phyloP scores from a whole-genome alignment of 53 echinoderm and acorn worm species.

The Henricia sp. region DNA sequence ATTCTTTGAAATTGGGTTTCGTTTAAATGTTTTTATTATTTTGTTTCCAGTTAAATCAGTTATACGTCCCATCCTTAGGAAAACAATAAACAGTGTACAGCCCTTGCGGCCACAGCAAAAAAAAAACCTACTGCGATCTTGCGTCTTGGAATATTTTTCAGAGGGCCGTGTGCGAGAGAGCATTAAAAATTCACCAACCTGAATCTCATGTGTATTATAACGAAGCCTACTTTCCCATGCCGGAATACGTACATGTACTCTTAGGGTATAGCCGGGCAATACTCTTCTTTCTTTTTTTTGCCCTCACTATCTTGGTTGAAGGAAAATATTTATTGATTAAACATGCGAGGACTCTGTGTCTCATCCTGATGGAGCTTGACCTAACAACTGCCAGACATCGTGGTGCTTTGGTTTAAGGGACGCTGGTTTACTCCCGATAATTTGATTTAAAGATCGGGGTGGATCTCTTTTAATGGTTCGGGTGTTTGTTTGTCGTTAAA shows the following conservation, averaged over 20 bases:
- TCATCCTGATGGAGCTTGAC: not conserved
- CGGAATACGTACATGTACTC: not conserved
- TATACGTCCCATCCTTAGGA: too few species aligned
- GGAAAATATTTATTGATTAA: conserved; percentile 39
- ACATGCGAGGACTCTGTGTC: not conserved
- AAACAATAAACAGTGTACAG: too few species aligned
- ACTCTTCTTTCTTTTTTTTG: not conserved
- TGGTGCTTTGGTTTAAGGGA: too few species aligned
- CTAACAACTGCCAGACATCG: too few species aligned
- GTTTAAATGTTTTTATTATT: too few species aligned
- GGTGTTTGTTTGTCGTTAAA: not conserved
- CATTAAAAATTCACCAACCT: conserved; percentile 16
- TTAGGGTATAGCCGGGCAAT: not conserved
- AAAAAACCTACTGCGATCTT: too few species aligned
- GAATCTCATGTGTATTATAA: not conserved
- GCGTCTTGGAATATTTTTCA: too few species aligned
- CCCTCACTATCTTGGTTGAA: not conserved
- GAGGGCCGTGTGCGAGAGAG: too few species aligned
- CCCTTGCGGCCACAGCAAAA: too few species aligned
- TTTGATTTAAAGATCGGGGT: not conserved
- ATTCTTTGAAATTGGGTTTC: too few species aligned
- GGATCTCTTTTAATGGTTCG: not conserved
- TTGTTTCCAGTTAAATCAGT: too few species aligned
- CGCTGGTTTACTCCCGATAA: too few species aligned
- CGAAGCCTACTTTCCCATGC: not conserved